phyloP scores from a whole-genome alignment of 2,113 vertebrate species.

The Thamnophis sirtalis region DNA sequence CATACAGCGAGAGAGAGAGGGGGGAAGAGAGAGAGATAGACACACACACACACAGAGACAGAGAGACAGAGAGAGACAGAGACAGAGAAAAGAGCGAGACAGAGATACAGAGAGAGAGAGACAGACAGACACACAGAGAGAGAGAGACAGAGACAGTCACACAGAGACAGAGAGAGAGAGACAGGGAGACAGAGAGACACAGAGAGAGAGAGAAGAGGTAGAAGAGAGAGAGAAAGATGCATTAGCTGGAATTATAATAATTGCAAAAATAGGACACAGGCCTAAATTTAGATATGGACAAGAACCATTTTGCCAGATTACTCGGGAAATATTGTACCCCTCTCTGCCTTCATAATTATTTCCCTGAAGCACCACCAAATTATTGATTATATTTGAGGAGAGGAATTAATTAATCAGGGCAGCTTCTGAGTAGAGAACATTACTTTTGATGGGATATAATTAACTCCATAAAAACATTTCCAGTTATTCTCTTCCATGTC shows the following conservation, averaged over 20 bases:
- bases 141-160: no score
- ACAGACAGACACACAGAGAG: no score
- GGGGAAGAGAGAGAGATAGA: no score
- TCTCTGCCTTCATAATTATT: background rate
- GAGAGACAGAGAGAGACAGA: fast-evolving
- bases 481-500: background rate
- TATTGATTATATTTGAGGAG: background rate
- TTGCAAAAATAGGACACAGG: background rate
- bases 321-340: background rate
- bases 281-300: background rate
- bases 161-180: no score
- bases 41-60: no score
- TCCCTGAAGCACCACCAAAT: background rate
- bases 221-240: background rate
- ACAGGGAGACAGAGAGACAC: no score
- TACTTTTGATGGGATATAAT: background rate
- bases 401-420: background rate
- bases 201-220: no score
- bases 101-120: no score
- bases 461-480: background rate
- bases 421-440: background rate
- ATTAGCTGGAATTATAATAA: background rate
- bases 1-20: no score
- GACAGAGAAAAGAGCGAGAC: fast-evolving
- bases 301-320: background rate